A percentile compares a stretch with the other conserved stretches of the same genome.
Evolutionary conservation across 2,113 vertebrate genomes (phyloP).

Genomic region (Aldabrachelys gigantea): DNA sequence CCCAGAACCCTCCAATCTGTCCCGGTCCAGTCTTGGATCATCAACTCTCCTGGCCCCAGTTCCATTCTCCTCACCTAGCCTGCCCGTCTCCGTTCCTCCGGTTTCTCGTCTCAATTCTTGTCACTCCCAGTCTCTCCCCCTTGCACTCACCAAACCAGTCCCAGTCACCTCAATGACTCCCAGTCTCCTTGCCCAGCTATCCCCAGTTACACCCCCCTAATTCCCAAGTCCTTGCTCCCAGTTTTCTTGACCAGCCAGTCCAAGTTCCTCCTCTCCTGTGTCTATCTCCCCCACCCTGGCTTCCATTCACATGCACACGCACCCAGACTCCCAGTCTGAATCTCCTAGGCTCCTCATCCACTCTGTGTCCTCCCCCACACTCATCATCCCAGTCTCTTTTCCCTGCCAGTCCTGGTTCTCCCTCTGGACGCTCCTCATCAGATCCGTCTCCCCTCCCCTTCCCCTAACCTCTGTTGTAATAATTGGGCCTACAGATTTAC

Average conservation of each 20-base stretch:
- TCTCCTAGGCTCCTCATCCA: neutral
- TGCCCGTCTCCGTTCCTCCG: neutral
- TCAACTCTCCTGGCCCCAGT: neutral
- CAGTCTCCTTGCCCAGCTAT: neutral
- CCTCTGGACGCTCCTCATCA: neutral
- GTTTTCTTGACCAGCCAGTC: neutral
- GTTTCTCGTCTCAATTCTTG: neutral
- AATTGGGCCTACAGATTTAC: neutral
- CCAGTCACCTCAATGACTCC: neutral
- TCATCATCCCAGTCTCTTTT: too few relatives aligned
- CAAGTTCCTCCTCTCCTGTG: neutral
- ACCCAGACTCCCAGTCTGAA: neutral
- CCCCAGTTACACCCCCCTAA: neutral
- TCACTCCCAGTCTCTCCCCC: neutral
- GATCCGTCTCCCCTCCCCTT: neutral
- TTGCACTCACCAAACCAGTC: neutral
- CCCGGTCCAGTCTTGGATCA: neutral
- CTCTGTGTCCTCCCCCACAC: neutral
- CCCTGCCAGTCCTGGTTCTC: neutral
- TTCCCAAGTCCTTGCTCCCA: neutral
- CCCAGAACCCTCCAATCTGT: neutral
- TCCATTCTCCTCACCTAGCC: too few relatives aligned
- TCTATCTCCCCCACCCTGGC: neutral
- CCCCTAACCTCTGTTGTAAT: neutral
- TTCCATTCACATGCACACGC: neutral